Evolutionary conservation across 1,140 invertebrate species (phyloP), one percentile per base, ranked within the genome.

Genomic region (Leptinotarsa undecemlineata): DNA sequence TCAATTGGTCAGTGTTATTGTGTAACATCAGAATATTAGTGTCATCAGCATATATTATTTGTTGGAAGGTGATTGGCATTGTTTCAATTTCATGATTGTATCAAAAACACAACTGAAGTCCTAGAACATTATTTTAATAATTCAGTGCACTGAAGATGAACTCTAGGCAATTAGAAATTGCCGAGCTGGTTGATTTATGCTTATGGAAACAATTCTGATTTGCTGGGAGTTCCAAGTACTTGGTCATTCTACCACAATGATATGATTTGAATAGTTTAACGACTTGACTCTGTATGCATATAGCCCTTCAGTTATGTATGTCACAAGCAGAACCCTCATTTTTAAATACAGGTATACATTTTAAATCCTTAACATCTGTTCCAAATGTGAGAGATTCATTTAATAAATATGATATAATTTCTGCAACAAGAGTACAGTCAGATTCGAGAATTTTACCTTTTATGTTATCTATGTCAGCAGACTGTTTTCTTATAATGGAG

Each of bases 331-430:
- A 64, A 15, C 62, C 62, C 13, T 64, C 13, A 20, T 64, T 64
- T 64, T 64, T 64, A 64, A 64, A 26, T 64, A 64, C 62, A 23
- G 19, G 62, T 64, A 64, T 64, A 64, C 62, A 64, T 64, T 64
- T 64, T 64, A 20, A 64, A n/a, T 64, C 62, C 62, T 23, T 64
- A 64, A 64, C 15, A 64, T 64, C 62, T 64, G 62, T 64, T 64
- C 62, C 62, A 64, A 20, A 64, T 64, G 62, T 19, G 19, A 64
- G 23, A 64, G 19, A 64, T 64, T 21, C 20, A 19, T 64, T 64
- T 20, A 64, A 20, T 64, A 26, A 64, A 2, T 64, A 21, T 64
- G 2, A 23, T 23, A 23, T 23, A 23, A 63, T 63, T 20, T 20
- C 62, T 63, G 62, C 14, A 21, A 63, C 19, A 63, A 64, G 62